Conservation (phyloP, 2,113 vertebrate genomes). For the Quiscalus mexicanus region DNA sequence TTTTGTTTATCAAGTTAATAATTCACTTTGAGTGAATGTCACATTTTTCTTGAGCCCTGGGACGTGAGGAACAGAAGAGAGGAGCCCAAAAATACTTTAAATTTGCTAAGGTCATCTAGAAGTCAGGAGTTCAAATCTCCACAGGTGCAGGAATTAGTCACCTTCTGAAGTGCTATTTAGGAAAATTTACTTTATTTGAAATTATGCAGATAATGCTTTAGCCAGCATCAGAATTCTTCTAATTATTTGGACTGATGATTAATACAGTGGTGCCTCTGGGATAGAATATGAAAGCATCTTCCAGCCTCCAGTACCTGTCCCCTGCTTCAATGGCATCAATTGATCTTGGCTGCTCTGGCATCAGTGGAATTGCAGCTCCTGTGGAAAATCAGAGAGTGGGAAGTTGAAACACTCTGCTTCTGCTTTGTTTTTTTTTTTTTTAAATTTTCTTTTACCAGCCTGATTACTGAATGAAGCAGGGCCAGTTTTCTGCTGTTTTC, state of each 20-base stretch:
- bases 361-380: not conserved
- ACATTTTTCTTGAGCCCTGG: not conserved
- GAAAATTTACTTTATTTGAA: not conserved
- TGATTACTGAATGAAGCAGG: not conserved
- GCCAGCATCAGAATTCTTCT: not conserved
- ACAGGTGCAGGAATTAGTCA: not conserved
- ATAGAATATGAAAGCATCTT: not conserved
- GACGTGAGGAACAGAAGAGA: not conserved
- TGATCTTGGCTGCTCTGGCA: not conserved
- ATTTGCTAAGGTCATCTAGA: not conserved
- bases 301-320: not conserved
- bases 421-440: not conserved
- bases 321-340: not conserved
- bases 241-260: not conserved
- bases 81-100: not conserved
- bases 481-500: not conserved
- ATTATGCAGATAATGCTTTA: not conserved
- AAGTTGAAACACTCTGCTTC: not conserved
- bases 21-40: not conserved
- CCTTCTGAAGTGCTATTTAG: not conserved
- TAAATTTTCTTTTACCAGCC: not conserved
- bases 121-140: not conserved
- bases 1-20: not conserved
- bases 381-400: not conserved
- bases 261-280: not conserved